Evolutionary conservation across 2,888 invertebrate species (phyloP).

Genomic region (Dicycla oo): DNA sequence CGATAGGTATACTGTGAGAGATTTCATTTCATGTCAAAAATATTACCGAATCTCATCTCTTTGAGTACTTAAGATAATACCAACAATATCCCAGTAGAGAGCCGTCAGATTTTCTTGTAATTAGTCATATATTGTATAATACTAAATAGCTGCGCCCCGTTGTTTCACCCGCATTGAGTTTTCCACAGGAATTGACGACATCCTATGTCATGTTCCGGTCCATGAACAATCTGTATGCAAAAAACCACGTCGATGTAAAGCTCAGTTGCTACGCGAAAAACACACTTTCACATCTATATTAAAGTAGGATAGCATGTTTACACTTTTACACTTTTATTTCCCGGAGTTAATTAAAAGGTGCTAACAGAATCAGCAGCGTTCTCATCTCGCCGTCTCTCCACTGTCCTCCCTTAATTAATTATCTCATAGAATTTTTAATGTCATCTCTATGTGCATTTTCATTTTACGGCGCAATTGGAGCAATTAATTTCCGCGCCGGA

Average conservation of each 20-base stretch:
- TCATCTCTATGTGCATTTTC: slow-evolving; percentile 60
- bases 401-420: slow-evolving; percentile 53
- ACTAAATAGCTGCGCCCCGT: not conserved
- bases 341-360: slow-evolving; percentile 39
- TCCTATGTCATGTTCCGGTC: not conserved
- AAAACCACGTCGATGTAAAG: not conserved
- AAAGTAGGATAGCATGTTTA: slow-evolving; percentile 7
- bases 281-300: not conserved
- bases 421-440: slow-evolving; percentile 59
- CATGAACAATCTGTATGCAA: not conserved
- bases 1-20: not conserved
- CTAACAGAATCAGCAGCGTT: slow-evolving; percentile 46
- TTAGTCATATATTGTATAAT: not conserved
- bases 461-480: slow-evolving; percentile 46
- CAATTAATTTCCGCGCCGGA: slow-evolving; percentile 46
- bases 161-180: not conserved
- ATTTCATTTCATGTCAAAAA: slow-evolving; percentile 6
- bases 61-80: slow-evolving; percentile 6
- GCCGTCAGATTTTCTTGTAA: not conserved
- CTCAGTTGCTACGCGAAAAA: slow-evolving; percentile 4
- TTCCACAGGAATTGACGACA: not conserved
- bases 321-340: slow-evolving; percentile 35
- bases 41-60: slow-evolving; percentile 5
- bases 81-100: slow-evolving; percentile 4
- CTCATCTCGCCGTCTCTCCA: slow-evolving; percentile 32